phyloP scores from a whole-genome alignment of 2,113 vertebrate genomes.

The Microcebus tavaratra region DNA sequence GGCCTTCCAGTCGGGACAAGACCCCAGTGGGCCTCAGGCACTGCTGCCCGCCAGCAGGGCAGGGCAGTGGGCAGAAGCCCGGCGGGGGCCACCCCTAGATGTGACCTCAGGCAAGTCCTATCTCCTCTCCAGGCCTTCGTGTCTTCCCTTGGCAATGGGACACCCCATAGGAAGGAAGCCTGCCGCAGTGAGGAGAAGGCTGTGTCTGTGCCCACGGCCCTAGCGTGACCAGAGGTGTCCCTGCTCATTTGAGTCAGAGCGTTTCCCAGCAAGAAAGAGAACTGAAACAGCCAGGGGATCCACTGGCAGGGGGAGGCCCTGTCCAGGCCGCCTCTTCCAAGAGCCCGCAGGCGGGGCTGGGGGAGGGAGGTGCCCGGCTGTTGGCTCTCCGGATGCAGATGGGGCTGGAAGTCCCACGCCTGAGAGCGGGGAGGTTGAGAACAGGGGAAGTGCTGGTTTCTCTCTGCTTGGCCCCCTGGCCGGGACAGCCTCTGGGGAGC shows the following conservation, averaged over 20 bases:
- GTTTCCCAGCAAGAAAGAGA: conserved; percentile 17
- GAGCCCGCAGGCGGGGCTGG: not conserved
- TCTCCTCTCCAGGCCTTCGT: not conserved
- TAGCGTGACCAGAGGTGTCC: not conserved
- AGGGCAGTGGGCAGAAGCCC: not conserved
- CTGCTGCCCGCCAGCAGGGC: not conserved
- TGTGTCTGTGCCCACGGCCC: not conserved
- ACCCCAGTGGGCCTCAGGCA: not conserved
- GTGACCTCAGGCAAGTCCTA: not conserved
- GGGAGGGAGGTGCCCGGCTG: no score
- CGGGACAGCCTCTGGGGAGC: not conserved
- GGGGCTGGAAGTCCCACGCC: rapidly evolving
- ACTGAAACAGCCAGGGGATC: conserved; percentile 4
- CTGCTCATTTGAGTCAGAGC: not conserved
- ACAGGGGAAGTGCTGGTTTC: not conserved
- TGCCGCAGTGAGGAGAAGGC: not conserved
- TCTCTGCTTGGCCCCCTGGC: not conserved
- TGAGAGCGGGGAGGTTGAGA: not conserved
- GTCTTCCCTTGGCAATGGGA: not conserved
- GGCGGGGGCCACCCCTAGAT: rapidly evolving
- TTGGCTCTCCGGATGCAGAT: no score
- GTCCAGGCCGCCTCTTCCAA: not conserved
- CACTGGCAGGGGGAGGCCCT: not conserved
- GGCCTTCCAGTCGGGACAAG: not conserved
- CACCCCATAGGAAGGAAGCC: not conserved